Evolutionary conservation across 2,113 vertebrate species (phyloP).

Genomic region (Megaptera novaeangliae): DNA sequence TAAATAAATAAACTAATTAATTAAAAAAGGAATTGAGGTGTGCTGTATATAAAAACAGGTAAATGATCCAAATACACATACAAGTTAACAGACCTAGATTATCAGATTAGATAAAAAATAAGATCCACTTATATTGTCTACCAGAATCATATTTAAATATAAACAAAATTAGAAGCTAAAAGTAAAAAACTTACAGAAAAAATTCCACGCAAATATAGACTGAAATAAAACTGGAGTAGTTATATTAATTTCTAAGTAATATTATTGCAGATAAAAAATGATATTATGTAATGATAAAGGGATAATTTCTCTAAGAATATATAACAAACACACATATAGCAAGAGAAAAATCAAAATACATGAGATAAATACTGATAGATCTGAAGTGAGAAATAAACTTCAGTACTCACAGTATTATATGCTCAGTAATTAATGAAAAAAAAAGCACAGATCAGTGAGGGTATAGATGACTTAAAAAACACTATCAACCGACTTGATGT

Average conservation of each 20-base stretch:
- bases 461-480: background rate
- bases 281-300: background rate
- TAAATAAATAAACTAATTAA: too few species aligned
- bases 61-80: background rate
- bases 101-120: background rate
- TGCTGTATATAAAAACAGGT: background rate
- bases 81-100: background rate
- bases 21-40: background rate
- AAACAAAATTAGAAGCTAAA: background rate
- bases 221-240: background rate
- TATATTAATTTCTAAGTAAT: background rate
- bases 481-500: background rate
- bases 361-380: background rate
- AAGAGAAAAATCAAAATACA: background rate
- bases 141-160: background rate
- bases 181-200: background rate
- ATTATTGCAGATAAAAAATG: background rate
- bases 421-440: background rate
- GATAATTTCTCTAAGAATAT: background rate
- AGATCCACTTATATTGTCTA: background rate
- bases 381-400: background rate
- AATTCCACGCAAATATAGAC: background rate
- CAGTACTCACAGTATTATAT: background rate
- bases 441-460: background rate
- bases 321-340: background rate